Evolutionary conservation across 2,797 vertebrate genomes (phyloP), one percentile per base, ranked within the genome.

Genomic region (Gallinago nigripennis): DNA sequence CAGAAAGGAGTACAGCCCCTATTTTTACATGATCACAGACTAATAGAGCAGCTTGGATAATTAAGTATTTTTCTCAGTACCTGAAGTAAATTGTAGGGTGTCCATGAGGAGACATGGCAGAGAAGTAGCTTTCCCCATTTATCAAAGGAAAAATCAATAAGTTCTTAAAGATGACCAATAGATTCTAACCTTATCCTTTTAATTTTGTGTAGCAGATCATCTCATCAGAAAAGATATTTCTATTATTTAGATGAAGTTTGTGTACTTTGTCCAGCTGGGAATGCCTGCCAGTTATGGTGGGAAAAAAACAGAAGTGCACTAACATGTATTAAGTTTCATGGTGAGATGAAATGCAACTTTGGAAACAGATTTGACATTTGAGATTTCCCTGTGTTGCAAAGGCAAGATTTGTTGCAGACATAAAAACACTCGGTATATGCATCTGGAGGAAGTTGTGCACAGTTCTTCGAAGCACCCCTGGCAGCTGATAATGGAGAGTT

Each of bases 401-500:
- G 65, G 27, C 35, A 95, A 81, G 78, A 83, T 92, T 94, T 94
- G 71, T 94, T 94, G 88, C 61, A 61, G 85, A 85, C 60, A 91
- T 79, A 88, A 97, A 96, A 97, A 69, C 12, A 27, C 68, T 92
- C 18, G 4, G 53, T 90, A 31, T 85, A 88, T 70, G 88, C 88
- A 91, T 98, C 96, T 94, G 94, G 93, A 97, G 87, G 80, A 97
- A 91, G 75, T 86, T 80, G 53, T 93, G 92, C 75, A 58, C 68
- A 57, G 95, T 95, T 94, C 96, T 96, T 95, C 4, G 11, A 96
- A 96, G 89, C 88, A 96, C 93, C 96, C 96, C 95, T 97, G 95
- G 95, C 96, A 96, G 96, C 69, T 96, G 96, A 97, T 97, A 98
- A 97, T 96, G 96, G 96, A 97, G 92, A 96, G 92, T 94, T 97